Percentiles rank a stretch among this genome's conserved stretches.
Conservation (phyloP, 53 echinoderm and acorn worm species). For the Astropecten irregularis region DNA sequence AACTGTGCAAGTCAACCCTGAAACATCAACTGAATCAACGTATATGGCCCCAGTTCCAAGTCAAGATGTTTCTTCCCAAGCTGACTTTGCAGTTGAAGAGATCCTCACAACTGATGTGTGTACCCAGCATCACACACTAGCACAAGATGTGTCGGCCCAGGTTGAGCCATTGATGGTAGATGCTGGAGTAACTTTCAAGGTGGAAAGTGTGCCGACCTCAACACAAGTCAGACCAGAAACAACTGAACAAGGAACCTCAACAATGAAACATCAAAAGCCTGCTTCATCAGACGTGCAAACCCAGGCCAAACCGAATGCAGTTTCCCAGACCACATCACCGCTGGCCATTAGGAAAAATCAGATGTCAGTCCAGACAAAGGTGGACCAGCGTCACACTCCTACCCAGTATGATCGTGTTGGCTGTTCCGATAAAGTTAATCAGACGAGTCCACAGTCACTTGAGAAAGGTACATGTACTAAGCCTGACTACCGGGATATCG, state of each 20-base stretch:
- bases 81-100: not conserved
- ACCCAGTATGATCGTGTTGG: constrained; percentile 38
- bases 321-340: constrained; percentile 45
- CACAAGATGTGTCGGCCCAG: constrained; percentile 12
- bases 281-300: constrained; percentile 41
- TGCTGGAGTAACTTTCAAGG: constrained; percentile 19
- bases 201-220: constrained; percentile 39
- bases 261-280: not conserved
- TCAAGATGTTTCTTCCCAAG: constrained; percentile 20
- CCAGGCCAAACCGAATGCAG: constrained; percentile 23
- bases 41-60: constrained; percentile 10
- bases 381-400: constrained; percentile 20
- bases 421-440: constrained; percentile 1
- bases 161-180: constrained; percentile 34
- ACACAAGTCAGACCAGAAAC: constrained; percentile 52
- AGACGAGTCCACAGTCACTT: constrained; percentile 15
- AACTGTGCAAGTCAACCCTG: constrained; percentile 27
- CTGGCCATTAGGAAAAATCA: constrained; percentile 31
- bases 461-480: constrained; percentile 34
- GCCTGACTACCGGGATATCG: constrained; percentile 11
- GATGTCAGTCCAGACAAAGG: constrained; percentile 26
- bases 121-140: constrained; percentile 19
- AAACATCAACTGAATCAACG: constrained; percentile 7
- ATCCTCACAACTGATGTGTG: not conserved
- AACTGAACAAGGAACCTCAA: constrained; percentile 48